Conservation (phyloP, 2,113 vertebrate species). For the Panthera tigris region DNA sequence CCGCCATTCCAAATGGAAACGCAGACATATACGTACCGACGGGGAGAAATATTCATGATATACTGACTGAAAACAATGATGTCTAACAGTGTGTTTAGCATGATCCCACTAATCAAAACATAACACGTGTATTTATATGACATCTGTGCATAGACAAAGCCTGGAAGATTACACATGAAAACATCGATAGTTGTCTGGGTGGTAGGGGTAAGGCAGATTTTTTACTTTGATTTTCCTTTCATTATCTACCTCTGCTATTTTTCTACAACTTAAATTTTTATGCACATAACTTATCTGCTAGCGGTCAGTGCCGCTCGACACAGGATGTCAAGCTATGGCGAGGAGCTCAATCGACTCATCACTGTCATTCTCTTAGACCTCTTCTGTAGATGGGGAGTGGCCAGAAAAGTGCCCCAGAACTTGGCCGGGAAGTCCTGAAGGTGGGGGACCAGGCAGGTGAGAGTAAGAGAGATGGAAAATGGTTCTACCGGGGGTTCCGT, state of each 20-base stretch:
- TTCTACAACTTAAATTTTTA: neutral
- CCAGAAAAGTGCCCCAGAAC: neutral
- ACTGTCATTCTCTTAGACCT: neutral
- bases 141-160: neutral
- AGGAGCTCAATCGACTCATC: neutral
- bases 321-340: neutral
- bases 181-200: neutral
- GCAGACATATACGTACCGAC: neutral
- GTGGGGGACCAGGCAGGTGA: neutral
- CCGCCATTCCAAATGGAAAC: neutral
- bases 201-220: neutral
- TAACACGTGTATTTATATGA: neutral
- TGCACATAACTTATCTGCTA: neutral
- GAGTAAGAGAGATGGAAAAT: neutral
- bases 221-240: neutral
- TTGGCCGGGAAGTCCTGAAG: too few species aligned
- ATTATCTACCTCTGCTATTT: neutral
- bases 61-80: neutral
- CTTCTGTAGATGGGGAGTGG: too few species aligned
- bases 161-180: neutral
- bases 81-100: neutral
- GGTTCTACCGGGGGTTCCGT: neutral
- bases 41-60: too few species aligned
- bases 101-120: neutral
- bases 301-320: accelerated